phyloP scores from a whole-genome alignment of 1,140 invertebrate genomes.

The Pogonognathellus flavescens region DNA sequence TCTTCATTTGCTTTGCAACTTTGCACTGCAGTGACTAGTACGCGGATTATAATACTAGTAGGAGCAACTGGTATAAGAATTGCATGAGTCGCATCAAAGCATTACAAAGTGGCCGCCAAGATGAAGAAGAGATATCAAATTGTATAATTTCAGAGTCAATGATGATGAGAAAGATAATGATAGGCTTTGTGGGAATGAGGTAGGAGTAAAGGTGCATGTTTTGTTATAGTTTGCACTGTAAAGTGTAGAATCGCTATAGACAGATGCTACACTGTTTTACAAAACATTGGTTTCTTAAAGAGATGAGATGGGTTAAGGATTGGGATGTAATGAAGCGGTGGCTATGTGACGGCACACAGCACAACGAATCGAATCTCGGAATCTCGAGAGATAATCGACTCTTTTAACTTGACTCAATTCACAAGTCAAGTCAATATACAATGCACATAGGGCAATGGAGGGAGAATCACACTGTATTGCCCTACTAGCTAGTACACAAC shows the following conservation, averaged over 20 bases:
- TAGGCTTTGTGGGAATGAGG: conserved; percentile 32
- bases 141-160: conserved; percentile 43
- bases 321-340: conserved; percentile 33
- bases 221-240: too few species aligned
- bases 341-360: conserved; percentile 33
- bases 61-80: background rate
- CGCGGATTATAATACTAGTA: background rate
- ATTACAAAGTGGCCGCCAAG: conserved; percentile 20
- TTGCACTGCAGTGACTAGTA: background rate
- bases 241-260: background rate
- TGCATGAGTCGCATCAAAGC: background rate
- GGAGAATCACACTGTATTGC: conserved; percentile 8
- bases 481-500: background rate
- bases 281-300: background rate
- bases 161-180: conserved; percentile 48
- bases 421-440: background rate
- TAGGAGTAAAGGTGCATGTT: conserved; percentile 22
- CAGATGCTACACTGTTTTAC: too few species aligned
- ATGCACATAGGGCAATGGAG: background rate
- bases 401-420: conserved; percentile 4
- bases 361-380: conserved; percentile 36
- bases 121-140: conserved; percentile 49
- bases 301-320: background rate
- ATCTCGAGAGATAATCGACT: conserved; percentile 31
- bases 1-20: background rate